Percentiles rank a stretch among this genome's conserved stretches.
Conservation (phyloP, 2,797 vertebrate species). For the Neosilurus mollespiculum region DNA sequence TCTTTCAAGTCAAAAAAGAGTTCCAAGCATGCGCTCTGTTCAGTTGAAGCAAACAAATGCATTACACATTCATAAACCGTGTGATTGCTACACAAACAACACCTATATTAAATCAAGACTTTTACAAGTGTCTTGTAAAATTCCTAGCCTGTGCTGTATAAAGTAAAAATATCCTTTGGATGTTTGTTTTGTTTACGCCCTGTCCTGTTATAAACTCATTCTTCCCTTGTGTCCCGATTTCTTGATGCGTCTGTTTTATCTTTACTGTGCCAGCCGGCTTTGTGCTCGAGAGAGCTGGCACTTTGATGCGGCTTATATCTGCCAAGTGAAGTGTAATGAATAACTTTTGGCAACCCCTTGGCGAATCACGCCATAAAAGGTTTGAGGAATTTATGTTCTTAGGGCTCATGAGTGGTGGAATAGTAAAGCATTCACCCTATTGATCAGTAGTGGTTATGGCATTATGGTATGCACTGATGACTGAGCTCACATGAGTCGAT, state of each 20-base stretch:
- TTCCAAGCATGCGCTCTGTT: background rate
- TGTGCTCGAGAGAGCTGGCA: background rate
- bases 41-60: background rate
- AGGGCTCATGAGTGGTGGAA: background rate
- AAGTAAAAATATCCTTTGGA: background rate
- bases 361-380: background rate
- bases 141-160: background rate
- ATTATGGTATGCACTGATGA: background rate
- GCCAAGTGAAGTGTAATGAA: conserved; percentile 15
- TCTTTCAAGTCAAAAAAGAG: too few species aligned
- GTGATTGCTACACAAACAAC: background rate
- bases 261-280: conserved; percentile 1
- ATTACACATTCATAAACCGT: background rate
- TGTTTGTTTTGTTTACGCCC: background rate
- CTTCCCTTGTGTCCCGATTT: conserved; percentile 5
- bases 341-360: conserved; percentile 4
- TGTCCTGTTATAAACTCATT: background rate
- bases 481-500: background rate
- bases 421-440: background rate
- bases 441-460: background rate
- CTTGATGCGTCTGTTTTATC: conserved; percentile 1
- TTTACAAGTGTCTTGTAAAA: background rate
- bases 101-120: background rate
- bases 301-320: background rate
- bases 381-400: background rate